These are phyloP conservation scores for Embiotoca jacksoni DNA, from an alignment of 2,113 vertebrate genomes.

Conservation along the genomic window DNA sequence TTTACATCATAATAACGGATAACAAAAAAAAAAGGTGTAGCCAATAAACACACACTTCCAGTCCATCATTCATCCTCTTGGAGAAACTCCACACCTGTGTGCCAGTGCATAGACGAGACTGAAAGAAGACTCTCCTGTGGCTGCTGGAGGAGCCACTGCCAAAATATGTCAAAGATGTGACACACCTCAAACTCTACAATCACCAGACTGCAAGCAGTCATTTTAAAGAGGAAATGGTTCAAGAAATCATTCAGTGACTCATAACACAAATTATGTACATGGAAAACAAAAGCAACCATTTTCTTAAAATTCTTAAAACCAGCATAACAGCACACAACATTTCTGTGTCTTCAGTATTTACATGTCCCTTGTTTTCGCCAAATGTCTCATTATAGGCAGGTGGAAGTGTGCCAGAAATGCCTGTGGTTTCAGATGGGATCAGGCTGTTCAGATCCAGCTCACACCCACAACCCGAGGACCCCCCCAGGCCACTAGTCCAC, in stretches of 20 bases:
- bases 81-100: slow-evolving; percentile 51
- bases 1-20: slow-evolving; percentile 54
- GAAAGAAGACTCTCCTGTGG: not conserved
- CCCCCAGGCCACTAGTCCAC: slow-evolving; percentile 7
- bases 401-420: slow-evolving; percentile 54
- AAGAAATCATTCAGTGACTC: slow-evolving; percentile 18
- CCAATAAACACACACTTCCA: slow-evolving; percentile 14
- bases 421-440: slow-evolving; percentile 69
- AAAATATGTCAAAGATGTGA: slow-evolving; percentile 72
- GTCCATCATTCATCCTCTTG: slow-evolving; percentile 2
- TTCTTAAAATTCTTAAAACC: not conserved
- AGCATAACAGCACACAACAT: not conserved
- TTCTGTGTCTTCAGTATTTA: slow-evolving; percentile 15
- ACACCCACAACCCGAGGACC: slow-evolving; percentile 52
- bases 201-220: slow-evolving; percentile 18
- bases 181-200: slow-evolving; percentile 67
- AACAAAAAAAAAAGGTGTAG: not conserved
- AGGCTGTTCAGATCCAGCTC: slow-evolving; percentile 53
- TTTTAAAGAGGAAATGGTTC: slow-evolving; percentile 11
- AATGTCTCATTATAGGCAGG: slow-evolving; percentile 43
- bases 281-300: slow-evolving; percentile 4
- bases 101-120: slow-evolving; percentile 41
- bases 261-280: not conserved
- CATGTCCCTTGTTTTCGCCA: slow-evolving; percentile 50
- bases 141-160: slow-evolving; percentile 22